These are phyloP conservation scores for Bibio marci DNA, from an alignment of 2,888 invertebrate genomes.

Conservation along the genomic window DNA sequence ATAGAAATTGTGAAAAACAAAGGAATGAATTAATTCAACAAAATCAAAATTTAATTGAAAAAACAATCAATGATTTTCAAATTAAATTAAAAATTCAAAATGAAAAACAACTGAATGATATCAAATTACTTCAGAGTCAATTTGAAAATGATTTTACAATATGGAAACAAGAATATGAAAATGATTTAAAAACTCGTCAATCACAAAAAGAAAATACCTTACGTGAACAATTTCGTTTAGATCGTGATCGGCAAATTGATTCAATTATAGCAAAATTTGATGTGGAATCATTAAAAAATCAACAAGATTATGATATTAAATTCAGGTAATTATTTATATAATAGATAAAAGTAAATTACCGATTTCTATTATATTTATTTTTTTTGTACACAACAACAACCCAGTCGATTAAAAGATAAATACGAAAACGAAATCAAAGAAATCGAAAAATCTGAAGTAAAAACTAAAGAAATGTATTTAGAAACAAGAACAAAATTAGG, in stretches of 20 bases:
- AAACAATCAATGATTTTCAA: conserved; percentile 31
- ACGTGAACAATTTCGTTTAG: conserved; percentile 48
- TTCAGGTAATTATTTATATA: conserved; percentile 16
- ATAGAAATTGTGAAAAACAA: conserved; percentile 23
- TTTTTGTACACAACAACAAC: too few relatives aligned
- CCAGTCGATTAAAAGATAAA: conserved; percentile 56
- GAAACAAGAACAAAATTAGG: conserved; percentile 47
- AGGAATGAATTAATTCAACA: conserved; percentile 29
- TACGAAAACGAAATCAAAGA: conserved; percentile 54
- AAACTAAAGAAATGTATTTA: conserved; percentile 45
- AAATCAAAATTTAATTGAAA: conserved; percentile 31
- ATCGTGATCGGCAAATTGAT: conserved; percentile 66
- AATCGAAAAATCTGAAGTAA: conserved; percentile 45
- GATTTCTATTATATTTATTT: too few relatives aligned
- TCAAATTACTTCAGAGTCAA: conserved; percentile 36
- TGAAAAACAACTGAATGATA: conserved; percentile 34
- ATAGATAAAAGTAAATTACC: neutral
- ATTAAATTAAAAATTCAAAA: conserved; percentile 31
- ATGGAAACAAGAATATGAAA: conserved; percentile 40
- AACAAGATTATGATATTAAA: conserved; percentile 25
- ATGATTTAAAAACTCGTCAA: conserved; percentile 30
- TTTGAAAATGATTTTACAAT: conserved; percentile 41
- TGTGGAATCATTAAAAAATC: conserved; percentile 22
- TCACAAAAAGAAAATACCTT: conserved; percentile 50
- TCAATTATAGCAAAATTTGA: conserved; percentile 27